Conservation (phyloP, 2,888 invertebrate species). For the Pheosia gnoma region DNA sequence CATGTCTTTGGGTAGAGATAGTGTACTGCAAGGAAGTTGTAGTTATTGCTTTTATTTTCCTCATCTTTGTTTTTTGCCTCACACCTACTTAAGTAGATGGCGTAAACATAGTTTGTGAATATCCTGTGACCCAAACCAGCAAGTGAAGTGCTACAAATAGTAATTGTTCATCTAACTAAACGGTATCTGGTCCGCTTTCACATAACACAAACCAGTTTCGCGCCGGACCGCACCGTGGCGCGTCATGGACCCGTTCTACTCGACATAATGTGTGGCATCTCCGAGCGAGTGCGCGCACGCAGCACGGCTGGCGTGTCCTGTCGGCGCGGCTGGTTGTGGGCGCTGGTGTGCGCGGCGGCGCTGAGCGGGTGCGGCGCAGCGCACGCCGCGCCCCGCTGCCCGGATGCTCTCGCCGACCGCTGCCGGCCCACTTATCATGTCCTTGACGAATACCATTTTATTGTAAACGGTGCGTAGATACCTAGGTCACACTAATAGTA, state of each 20-base stretch:
- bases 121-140: no score
- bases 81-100: not conserved
- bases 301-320: not conserved
- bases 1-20: not conserved
- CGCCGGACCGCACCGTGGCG: not conserved
- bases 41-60: not conserved
- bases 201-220: not conserved
- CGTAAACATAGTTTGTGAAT: no score
- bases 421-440: not conserved
- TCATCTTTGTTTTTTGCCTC: not conserved
- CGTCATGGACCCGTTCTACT: not conserved
- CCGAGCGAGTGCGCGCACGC: not conserved
- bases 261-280: not conserved
- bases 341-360: not conserved
- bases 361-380: not conserved
- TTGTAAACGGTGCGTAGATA: conserved; percentile 20
- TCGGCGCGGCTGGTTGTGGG: not conserved
- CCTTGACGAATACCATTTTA: conserved; percentile 16
- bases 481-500: no score
- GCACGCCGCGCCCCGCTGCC: conserved; percentile 12
- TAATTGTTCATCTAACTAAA: no score
- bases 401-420: conserved; percentile 7
- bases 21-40: not conserved
- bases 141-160: no score
- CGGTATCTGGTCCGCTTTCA: not conserved